Base-by-base conservation (phyloP, 2,113 vertebrate genomes). In the Leucosticte australis region DNA sequence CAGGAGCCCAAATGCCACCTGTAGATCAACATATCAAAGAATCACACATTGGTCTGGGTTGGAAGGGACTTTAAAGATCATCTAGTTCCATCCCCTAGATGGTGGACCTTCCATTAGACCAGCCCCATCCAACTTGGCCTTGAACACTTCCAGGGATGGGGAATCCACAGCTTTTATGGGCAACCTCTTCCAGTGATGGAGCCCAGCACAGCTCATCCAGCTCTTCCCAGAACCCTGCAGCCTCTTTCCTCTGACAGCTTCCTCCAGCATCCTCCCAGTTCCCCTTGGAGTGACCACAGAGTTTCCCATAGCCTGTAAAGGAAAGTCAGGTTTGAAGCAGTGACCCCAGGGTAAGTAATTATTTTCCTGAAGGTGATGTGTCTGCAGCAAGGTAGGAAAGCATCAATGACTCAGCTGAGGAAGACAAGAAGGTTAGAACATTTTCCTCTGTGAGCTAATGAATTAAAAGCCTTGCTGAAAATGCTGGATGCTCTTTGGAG, bases 391-490 rank as follows among this genome's bases (percentile, higher is more conserved):
- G 68, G 75, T 10, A 86, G 59, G 57, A 85, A 80, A 95, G 64
- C 49, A 5, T 59, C 63, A n/a, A 0, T 95, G 96, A 92, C 92
- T 95, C 88, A 94, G 92, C 92, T 81, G 35, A 52, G 52, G 65
- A 95, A 94, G 65, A 73, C 83, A 91, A 90, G 71, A 83, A 97
- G 95, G 90, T 96, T 91, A 89, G 78, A 90, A 63, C 77, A 63
- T 75, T 92, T 73, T 94, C 73, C 75, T 70, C 17, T 70, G 79
- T 79, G 65, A 89, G 46, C 49, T 83, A 88, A 89, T 70, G 89
- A 97, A 90, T 93, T 92, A 87, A 91, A 93, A 95, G 85, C 90
- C 70, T 94, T 93, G 82, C 89, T 96, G 75, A 85, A 94, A 91
- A 90, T 37, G 57, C 70, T 86, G 78, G 74, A 41, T 49, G 20